phyloP scores from a whole-genome alignment of 2,113 vertebrate genomes.

The Myotis brandtii region DNA sequence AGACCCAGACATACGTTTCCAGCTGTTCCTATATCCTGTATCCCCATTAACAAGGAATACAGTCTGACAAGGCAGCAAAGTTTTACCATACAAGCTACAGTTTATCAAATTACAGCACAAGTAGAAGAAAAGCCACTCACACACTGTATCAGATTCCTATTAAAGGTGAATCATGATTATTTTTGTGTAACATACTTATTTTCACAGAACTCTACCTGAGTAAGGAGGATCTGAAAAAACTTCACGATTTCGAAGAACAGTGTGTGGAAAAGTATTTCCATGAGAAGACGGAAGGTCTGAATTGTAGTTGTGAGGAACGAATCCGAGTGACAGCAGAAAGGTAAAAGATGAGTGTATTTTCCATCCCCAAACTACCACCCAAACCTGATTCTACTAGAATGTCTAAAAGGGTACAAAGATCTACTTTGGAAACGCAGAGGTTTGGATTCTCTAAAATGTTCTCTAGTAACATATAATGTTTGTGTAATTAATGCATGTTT shows the following conservation, averaged over 20 bases:
- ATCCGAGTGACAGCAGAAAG: conserved; percentile 92
- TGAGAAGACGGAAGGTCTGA: conserved; percentile 89
- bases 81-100: neutral
- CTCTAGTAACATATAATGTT: neutral
- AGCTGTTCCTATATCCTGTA: neutral
- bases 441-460: neutral
- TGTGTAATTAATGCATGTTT: neutral
- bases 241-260: conserved; percentile 96
- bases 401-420: neutral
- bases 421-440: neutral
- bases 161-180: neutral
- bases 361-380: neutral
- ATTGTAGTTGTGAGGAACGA: conserved; percentile 88
- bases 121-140: neutral
- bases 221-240: conserved; percentile 93
- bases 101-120: neutral
- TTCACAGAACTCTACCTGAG: conserved; percentile 93
- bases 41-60: neutral
- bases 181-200: neutral
- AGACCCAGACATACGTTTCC: neutral
- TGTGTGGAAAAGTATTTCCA: conserved; percentile 94
- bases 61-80: rapidly evolving
- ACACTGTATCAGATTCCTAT: neutral
- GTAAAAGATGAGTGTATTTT: conserved; percentile 77
- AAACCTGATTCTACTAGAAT: neutral